Evolutionary conservation across 2,888 invertebrate species (phyloP).

Genomic region (Meta bourneti): DNA sequence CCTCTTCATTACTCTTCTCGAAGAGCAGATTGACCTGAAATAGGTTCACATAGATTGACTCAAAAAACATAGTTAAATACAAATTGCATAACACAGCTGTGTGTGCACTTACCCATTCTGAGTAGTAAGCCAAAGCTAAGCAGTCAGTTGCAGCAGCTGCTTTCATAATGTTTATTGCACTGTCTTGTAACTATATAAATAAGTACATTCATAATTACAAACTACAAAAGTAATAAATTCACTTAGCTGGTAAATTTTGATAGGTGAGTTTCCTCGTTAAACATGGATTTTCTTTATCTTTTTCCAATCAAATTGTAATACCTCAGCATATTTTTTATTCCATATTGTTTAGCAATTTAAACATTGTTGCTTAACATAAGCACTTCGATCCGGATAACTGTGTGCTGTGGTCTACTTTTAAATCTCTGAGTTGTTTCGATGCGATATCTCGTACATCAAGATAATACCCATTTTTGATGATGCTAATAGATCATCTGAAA

Average conservation of each 20-base stretch:
- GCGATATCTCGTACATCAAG: no score
- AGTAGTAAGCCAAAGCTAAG: slow-evolving; percentile 23
- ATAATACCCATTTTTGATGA: no score
- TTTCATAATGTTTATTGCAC: slow-evolving; percentile 28
- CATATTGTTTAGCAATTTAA: no score
- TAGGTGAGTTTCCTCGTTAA: no score
- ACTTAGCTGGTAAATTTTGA: no score
- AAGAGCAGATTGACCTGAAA: slow-evolving; percentile 55
- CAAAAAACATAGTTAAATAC: neutral
- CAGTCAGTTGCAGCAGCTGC: slow-evolving; percentile 29
- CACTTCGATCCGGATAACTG: no score
- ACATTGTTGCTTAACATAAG: no score
- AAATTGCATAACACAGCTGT: neutral
- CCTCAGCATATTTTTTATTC: no score
- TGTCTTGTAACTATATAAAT: slow-evolving; percentile 49
- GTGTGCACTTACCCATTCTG: neutral
- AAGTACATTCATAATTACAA: neutral
- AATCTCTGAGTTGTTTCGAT: no score
- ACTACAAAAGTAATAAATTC: neutral
- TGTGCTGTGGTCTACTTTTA: no score
- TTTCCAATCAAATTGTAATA: neutral
- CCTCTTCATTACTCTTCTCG: slow-evolving; percentile 33
- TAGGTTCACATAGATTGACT: neutral
- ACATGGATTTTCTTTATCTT: no score
- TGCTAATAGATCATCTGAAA: no score